Evolutionary conservation across 2,113 vertebrate genomes (phyloP).

Genomic region (Otis tarda): DNA sequence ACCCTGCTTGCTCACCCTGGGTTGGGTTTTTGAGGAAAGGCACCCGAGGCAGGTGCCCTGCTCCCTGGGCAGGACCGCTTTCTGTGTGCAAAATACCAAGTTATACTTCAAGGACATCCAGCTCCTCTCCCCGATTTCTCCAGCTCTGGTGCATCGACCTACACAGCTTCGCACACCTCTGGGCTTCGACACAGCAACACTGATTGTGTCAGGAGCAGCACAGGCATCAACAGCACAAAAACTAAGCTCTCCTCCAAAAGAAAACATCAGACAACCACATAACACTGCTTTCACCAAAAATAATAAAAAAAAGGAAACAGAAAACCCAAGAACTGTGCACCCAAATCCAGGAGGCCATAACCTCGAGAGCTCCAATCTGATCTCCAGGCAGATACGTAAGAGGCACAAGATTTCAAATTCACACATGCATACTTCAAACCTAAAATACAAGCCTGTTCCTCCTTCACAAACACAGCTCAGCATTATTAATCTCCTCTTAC

Average conservation of each 20-base stretch:
- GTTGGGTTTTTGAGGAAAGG: no score
- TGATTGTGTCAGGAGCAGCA: background rate
- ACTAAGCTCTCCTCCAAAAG: background rate
- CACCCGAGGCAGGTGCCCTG: background rate
- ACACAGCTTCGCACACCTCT: background rate
- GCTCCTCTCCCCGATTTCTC: no score
- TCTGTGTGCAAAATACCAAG: background rate
- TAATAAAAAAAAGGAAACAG: background rate
- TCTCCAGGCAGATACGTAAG: background rate
- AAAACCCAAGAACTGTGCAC: background rate
- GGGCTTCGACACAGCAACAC: background rate
- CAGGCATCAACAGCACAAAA: background rate
- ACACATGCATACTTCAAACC: background rate
- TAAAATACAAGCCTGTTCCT: background rate
- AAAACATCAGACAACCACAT: accelerated
- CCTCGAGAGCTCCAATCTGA: background rate
- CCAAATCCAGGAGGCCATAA: background rate
- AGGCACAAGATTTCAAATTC: background rate
- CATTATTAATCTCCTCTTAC: background rate
- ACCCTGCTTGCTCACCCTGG: no score
- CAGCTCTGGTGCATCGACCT: background rate
- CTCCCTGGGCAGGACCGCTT: background rate
- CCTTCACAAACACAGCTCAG: background rate
- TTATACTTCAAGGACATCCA: background rate
- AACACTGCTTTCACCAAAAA: background rate